A percentile compares a stretch with the other conserved stretches of the same genome.
phyloP scores from a whole-genome alignment of 2,797 vertebrate species.

The Amblyopsis hoosieri region DNA sequence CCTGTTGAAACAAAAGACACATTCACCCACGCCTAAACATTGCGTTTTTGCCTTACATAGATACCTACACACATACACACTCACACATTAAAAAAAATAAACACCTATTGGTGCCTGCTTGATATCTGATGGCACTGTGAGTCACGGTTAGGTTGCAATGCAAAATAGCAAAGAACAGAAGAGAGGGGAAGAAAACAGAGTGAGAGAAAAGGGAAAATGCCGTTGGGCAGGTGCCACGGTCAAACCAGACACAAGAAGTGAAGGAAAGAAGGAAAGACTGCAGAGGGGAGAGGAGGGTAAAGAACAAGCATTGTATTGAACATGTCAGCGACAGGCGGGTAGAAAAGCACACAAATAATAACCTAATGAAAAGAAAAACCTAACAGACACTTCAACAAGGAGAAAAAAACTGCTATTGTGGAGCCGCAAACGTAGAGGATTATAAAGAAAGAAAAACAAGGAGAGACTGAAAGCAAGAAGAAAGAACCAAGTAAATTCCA shows the following conservation, averaged over 20 bases:
- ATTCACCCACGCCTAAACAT: slow-evolving; percentile 65
- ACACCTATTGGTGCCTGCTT: slow-evolving; percentile 63
- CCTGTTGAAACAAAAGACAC: slow-evolving; percentile 59
- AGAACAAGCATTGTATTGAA: too few species aligned
- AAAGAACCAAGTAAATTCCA: neutral
- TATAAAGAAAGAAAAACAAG: neutral
- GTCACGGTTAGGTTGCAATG: slow-evolving; percentile 69
- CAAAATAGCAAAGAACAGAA: slow-evolving; percentile 54
- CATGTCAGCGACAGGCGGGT: too few species aligned
- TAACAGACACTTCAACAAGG: slow-evolving; percentile 28
- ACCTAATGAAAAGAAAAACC: neutral
- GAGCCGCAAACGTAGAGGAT: neutral
- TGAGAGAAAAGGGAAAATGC: slow-evolving; percentile 41
- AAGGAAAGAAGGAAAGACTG: slow-evolving; percentile 23
- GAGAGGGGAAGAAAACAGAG: slow-evolving; percentile 25
- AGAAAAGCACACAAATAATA: too few species aligned
- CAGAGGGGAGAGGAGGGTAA: too few species aligned
- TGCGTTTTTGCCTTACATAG: slow-evolving; percentile 3
- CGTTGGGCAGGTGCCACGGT: slow-evolving; percentile 58
- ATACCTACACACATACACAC: slow-evolving; percentile 24
- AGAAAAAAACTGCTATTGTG: slow-evolving; percentile 22
- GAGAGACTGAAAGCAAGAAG: neutral
- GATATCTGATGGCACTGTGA: slow-evolving; percentile 69
- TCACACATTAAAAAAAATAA: slow-evolving; percentile 39
- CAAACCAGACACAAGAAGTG: slow-evolving; percentile 33